phyloP scores from a whole-genome alignment of 1,140 invertebrate genomes.

The Campoletis sonorensis region DNA sequence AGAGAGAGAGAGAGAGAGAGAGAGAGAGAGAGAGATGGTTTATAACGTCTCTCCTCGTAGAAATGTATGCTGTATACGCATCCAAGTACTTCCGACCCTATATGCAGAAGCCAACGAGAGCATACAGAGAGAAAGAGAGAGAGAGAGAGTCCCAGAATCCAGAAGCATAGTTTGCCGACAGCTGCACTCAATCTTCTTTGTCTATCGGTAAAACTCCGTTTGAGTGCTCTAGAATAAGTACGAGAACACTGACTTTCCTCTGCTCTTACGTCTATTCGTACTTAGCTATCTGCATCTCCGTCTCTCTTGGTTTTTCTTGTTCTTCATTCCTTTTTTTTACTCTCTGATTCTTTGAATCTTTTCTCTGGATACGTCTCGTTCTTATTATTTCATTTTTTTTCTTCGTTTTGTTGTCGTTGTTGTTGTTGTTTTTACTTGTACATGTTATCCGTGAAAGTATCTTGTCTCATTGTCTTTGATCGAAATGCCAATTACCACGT shows the following conservation, averaged over 20 bases:
- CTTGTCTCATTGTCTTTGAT: not conserved
- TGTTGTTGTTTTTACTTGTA: too few species aligned
- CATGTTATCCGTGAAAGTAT: not conserved
- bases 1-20: not conserved
- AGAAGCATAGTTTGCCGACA: slow-evolving; percentile 51
- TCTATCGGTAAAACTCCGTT: slow-evolving; percentile 66
- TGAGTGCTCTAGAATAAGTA: slow-evolving; percentile 41
- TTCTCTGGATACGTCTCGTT: too few species aligned
- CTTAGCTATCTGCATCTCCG: not conserved
- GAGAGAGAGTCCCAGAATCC: not conserved
- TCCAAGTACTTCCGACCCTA: slow-evolving; percentile 25
- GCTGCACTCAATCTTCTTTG: slow-evolving; percentile 71
- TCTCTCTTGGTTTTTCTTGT: too few species aligned
- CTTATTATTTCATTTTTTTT: too few species aligned
- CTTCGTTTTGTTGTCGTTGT: too few species aligned
- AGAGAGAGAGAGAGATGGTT: slow-evolving; percentile 30
- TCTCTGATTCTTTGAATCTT: too few species aligned
- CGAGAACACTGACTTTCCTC: slow-evolving; percentile 30
- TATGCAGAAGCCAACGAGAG: slow-evolving; percentile 18
- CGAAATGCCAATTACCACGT: not conserved
- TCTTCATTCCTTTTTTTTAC: too few species aligned
- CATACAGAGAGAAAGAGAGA: not conserved
- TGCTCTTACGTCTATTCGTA: not conserved
- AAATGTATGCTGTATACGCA: not conserved
- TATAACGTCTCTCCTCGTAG: slow-evolving; percentile 15